Conservation (phyloP, 2,888 invertebrate genomes). For the Zhengitettix transpicula region DNA sequence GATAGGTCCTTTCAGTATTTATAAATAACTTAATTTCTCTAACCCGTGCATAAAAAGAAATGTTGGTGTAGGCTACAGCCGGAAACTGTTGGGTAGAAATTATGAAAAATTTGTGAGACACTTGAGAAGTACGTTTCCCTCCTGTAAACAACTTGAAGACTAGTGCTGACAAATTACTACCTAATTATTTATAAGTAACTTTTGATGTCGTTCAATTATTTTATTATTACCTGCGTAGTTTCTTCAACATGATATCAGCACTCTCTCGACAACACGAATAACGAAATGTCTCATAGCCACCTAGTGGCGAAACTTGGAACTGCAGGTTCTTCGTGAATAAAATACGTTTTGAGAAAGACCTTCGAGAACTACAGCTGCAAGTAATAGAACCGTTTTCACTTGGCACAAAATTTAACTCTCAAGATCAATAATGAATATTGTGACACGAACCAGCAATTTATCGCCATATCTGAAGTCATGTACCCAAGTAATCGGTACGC, state of each 20-base stretch:
- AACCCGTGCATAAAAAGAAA: conserved; percentile 22
- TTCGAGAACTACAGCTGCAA: neutral
- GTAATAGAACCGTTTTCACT: neutral
- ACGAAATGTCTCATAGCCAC: conserved; percentile 5
- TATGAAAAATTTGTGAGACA: neutral
- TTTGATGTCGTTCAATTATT: neutral
- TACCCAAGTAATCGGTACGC: conserved; percentile 48
- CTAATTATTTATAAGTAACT: neutral
- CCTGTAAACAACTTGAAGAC: neutral
- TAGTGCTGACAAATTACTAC: too few species aligned
- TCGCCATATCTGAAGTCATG: conserved; percentile 50
- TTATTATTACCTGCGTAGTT: too few species aligned
- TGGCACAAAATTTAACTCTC: neutral
- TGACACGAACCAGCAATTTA: conserved; percentile 45
- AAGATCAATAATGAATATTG: conserved; percentile 45
- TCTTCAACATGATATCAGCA: neutral
- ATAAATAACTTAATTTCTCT: conserved; percentile 21
- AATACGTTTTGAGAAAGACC: neutral
- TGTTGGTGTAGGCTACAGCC: conserved; percentile 20
- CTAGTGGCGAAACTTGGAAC: conserved; percentile 6
- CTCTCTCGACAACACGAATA: neutral
- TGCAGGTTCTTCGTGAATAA: conserved; percentile 2
- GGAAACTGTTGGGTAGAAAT: conserved; percentile 18
- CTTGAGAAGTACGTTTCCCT: neutral
- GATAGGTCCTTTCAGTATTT: conserved; percentile 18